Evolutionary conservation across 1,140 invertebrate species (phyloP), one percentile per base, ranked within the genome.

Genomic region (Luehdorfia chinensis): DNA sequence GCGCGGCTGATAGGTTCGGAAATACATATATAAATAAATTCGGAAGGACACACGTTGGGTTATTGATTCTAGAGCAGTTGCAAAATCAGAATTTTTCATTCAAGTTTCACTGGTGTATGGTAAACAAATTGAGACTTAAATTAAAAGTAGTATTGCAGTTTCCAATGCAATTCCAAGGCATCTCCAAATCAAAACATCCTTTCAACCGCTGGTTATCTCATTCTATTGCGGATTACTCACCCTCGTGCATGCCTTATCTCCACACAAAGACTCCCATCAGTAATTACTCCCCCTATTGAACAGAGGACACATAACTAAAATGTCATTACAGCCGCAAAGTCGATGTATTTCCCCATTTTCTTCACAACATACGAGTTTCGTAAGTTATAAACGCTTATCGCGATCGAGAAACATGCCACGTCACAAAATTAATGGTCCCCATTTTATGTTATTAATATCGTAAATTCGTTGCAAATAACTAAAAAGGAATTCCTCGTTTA

Each of bases 201-300:
- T 41, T 43, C 11, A 30, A 32, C 33, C 31, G 14, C 32, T 7
- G 19, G 43, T 34, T 39, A 41, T 30, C 13, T 13, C n/a, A 4
- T 37, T 37, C n/a, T n/a, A 2, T 5, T 30, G 15, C 9, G 51
- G 51, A 55, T 55, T 50, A 55, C 21, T 44, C 47, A 58, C 54
- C 65, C 58, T 51, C 37, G 30, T 36, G 47, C 59, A 66, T 61
- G 65, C 55, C 64, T 37, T 74, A 74, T 74, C 67, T 62, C 54
- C 43, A 36, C 48, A 68, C 62, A 62, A 61, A 55, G 66, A 52
- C 44, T 51, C 30, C 58, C 52, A 71, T 69, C 67, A 65, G 71
- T 71, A 77, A 77, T 77, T 75, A 73, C 66, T 70, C 39, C 65
- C 64, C 73, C 62, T 41, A 52, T 56, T 34, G 49, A 57, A 48